Percentiles rank a stretch among this genome's conserved stretches.
These are phyloP conservation scores for Laticauda laticaudata DNA, from an alignment of 2,113 vertebrate genomes.

Conservation along the genomic window DNA sequence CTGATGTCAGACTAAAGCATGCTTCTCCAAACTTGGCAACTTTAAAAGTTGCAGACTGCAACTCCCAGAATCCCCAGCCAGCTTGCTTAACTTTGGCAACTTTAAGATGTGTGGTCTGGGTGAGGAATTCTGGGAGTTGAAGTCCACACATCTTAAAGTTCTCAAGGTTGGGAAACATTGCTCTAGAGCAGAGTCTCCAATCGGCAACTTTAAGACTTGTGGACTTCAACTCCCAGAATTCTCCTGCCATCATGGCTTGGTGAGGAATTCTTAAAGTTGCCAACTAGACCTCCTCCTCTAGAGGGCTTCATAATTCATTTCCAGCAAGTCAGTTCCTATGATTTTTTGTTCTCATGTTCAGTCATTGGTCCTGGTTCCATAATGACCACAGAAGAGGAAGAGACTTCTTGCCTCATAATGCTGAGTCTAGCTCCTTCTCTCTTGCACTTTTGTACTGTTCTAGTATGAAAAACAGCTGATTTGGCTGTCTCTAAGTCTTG, in stretches of 20 bases:
- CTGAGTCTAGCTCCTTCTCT: background rate
- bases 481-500: background rate
- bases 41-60: background rate
- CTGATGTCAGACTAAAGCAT: background rate
- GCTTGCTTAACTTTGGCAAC: too few species aligned
- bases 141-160: background rate
- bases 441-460: background rate
- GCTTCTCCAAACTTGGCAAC: background rate
- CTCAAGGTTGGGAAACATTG: background rate
- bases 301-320: background rate
- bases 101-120: too few species aligned
- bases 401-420: background rate
- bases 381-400: slow-evolving; percentile 34
- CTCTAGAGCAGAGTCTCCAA: background rate
- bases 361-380: background rate
- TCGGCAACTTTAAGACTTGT: background rate
- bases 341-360: background rate
- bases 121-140: background rate
- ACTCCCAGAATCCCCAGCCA: background rate
- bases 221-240: background rate
- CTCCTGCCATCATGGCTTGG: background rate
- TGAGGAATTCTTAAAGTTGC: background rate
- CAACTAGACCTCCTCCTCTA: too few species aligned
- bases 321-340: background rate
- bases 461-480: slow-evolving; percentile 18